phyloP scores from a whole-genome alignment of 2,888 invertebrate genomes.

The Geotrupes spiniger region DNA sequence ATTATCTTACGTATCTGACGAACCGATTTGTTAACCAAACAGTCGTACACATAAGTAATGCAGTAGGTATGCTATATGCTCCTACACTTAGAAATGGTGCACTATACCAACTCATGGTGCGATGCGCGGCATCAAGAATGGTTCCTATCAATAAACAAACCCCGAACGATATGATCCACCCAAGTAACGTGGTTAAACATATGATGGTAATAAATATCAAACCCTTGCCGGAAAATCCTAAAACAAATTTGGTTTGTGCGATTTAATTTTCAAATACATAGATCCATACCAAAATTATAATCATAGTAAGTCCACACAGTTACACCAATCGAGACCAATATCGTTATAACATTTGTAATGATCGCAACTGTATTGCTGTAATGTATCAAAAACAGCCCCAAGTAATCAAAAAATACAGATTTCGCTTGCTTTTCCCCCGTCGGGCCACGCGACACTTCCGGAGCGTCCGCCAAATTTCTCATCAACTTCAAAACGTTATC shows the following conservation, averaged over 20 bases:
- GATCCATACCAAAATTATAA: too few species aligned
- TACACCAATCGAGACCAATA: slow-evolving; percentile 32
- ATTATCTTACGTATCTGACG: too few species aligned
- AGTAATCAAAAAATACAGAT: slow-evolving; percentile 38
- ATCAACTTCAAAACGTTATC: slow-evolving; percentile 58
- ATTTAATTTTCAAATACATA: too few species aligned
- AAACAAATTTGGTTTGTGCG: too few species aligned
- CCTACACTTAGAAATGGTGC: slow-evolving; percentile 28
- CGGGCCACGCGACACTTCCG: slow-evolving; percentile 29
- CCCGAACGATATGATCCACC: slow-evolving; percentile 36
- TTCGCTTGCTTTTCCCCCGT: too few species aligned
- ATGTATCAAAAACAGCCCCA: slow-evolving; percentile 37
- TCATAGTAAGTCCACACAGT: slow-evolving; percentile 20
- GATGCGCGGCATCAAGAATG: slow-evolving; percentile 37
- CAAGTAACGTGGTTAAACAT: slow-evolving; percentile 16
- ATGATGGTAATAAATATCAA: too few species aligned
- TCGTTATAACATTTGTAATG: slow-evolving; percentile 17
- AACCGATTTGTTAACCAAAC: too few species aligned
- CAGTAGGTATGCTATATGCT: slow-evolving; percentile 24
- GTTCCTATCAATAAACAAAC: slow-evolving; percentile 42
- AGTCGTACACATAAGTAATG: too few species aligned
- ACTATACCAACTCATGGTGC: slow-evolving; percentile 19
- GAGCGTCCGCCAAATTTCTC: slow-evolving; percentile 40
- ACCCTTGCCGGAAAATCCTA: too few species aligned
- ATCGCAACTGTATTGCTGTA: slow-evolving; percentile 29